Base-by-base conservation (phyloP, 2,888 invertebrate species). In the Sarcophaga variegata region DNA sequence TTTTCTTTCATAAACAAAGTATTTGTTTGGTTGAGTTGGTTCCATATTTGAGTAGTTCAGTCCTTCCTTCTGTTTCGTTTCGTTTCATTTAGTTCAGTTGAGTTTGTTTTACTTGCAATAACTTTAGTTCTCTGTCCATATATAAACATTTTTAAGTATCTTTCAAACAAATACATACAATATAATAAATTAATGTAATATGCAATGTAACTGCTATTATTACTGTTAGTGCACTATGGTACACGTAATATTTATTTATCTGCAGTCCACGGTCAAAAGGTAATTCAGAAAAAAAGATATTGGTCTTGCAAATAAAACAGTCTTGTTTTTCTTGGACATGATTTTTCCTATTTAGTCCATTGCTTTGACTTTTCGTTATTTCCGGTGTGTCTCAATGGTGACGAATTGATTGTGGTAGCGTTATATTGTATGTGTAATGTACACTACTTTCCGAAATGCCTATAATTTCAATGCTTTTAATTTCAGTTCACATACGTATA, bases 131-230 rank as follows among this genome's bases (percentile, higher is more conserved):
- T 72, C 88, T 83, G 74, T 63, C 75, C 78, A 78, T 71, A 71
- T 81, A 81, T 81, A 76, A 67, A 71, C 71, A 49, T 88, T 89
- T 89, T 91, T 89, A 89, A 91, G 91, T 88, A 90, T 89, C 91
- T 90, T 89, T 90, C 90, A 91, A 92, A 92, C 81, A 87, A 87
- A 84, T 82, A 76, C 84, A 81, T 91, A 88, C 91, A 91, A 92
- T 92, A 88, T 91, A 91, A 92, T 92, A 92, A 92, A 92, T 92
- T 91, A 91, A 89, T 90, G 89, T 86, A 88, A 89, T 90, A 89
- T 89, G 89, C 83, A 87, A 87, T 85, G 82, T 76, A 83, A 81
- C 81, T 86, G 63, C 69, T 79, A 63, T 82, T 76, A 70, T 67
- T 79, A n/a, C 60, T 66, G 37, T 82, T 81, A 66, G 27, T 77